Evolutionary conservation across 2,113 vertebrate species (phyloP), one percentile per base, ranked within the genome.

Genomic region (Serinus canaria): DNA sequence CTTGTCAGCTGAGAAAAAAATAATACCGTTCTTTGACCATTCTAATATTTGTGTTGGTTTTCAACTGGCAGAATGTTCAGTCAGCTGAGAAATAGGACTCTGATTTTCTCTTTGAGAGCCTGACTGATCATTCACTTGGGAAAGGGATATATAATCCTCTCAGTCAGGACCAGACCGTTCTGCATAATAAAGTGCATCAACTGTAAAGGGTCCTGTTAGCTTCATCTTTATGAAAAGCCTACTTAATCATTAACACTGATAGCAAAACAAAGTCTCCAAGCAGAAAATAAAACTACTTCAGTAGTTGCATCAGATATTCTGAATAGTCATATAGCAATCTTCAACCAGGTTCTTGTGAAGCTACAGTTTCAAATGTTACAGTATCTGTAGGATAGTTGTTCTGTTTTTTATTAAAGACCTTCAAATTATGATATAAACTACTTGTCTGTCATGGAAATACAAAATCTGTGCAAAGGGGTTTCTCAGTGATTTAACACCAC

Each of bases 71-170:
- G 86, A 91, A 76, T 79, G 84, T 56, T 97, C 88, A 86, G 93
- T 87, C 90, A 95, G 27, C 82, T 88, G 91, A 96, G 85, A 94
- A 92, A 86, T 76, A 90, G 59, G 58, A 68, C 75, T 90, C 55
- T 88, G 43, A 70, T 83, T 93, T 90, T 96, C 43, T 63, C 44
- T 93, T 44, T 80, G 85, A 78, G 76, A 93, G 41, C 52, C 63
- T 96, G 85, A 74, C 68, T 46, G 79, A 93, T 94, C 58, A 80
- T 83, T 97, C 85, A 86, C 83, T 94, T 81, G 79, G 91, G 94
- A 85, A 77, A 23, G 55, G 58, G 63, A n/a, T 77, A 19, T 44
- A 59, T 90, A 83, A 88, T 94, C 62, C 77, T 73, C 84, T 86
- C 67, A 73, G 82, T 88, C 72, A 75, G 68, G 56, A 95, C 75